These are phyloP conservation scores for Acleris emargana DNA, from an alignment of 2,888 invertebrate genomes.

Conservation along the genomic window DNA sequence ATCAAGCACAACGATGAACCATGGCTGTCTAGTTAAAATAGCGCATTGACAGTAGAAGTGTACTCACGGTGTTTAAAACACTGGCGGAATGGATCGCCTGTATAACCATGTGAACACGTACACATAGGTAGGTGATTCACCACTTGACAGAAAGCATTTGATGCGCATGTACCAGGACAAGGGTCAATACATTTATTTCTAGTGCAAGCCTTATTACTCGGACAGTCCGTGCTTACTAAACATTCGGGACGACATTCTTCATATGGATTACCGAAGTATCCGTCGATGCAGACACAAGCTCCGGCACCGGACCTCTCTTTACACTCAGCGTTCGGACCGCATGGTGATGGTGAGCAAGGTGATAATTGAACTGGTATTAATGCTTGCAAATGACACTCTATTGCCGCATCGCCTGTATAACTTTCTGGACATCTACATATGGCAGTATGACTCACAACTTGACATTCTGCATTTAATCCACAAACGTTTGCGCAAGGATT, in stretches of 20 bases:
- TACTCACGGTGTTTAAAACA: slow-evolving; percentile 76
- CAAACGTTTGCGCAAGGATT: slow-evolving; percentile 91
- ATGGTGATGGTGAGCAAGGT: slow-evolving; percentile 85
- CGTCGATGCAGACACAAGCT: slow-evolving; percentile 87
- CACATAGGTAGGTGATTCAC: slow-evolving; percentile 88
- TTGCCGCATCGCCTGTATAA: slow-evolving; percentile 90
- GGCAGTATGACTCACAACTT: slow-evolving; percentile 89
- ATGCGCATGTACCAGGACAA: slow-evolving; percentile 90
- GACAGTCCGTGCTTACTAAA: slow-evolving; percentile 88
- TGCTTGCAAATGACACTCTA: slow-evolving; percentile 78
- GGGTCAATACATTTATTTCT: slow-evolving; percentile 90
- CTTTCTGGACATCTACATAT: slow-evolving; percentile 88
- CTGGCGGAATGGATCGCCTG: slow-evolving; percentile 89
- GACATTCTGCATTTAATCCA: slow-evolving; percentile 89
- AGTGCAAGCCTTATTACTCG: slow-evolving; percentile 87
- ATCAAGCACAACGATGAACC: neutral
- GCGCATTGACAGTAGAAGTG: neutral
- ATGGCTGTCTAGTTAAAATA: neutral
- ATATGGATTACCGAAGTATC: slow-evolving; percentile 91
- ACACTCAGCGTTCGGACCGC: slow-evolving; percentile 86
- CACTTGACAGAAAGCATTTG: slow-evolving; percentile 89
- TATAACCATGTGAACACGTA: slow-evolving; percentile 86
- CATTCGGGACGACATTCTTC: slow-evolving; percentile 91
- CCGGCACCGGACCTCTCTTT: slow-evolving; percentile 83
- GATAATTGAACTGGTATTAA: slow-evolving; percentile 61